Conservation (phyloP, 1,140 invertebrate genomes). For the Drepana arcuata region DNA sequence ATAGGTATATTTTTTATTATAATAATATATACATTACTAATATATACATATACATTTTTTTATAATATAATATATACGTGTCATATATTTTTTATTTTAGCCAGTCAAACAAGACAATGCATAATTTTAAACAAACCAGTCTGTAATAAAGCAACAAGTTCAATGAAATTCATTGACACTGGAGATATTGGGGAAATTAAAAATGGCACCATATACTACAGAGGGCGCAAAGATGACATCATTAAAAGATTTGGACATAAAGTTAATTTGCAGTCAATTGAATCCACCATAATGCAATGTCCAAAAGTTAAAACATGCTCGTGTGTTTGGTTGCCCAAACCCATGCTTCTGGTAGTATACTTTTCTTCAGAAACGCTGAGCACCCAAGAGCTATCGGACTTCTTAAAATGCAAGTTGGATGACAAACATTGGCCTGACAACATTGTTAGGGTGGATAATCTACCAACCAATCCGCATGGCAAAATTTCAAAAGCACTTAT, state of each 20-base stretch:
- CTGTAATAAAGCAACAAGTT: constrained; percentile 35
- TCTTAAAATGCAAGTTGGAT: constrained; percentile 56
- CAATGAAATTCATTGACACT: constrained; percentile 74
- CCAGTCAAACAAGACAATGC: constrained; percentile 76
- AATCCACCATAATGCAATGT: constrained; percentile 67
- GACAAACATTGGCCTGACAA: constrained; percentile 71
- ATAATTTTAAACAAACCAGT: constrained; percentile 71
- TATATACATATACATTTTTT: too few relatives aligned
- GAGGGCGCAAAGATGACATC: constrained; percentile 76
- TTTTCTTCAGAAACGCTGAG: constrained; percentile 54
- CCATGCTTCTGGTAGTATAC: constrained; percentile 69
- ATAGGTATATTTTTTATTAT: too few relatives aligned
- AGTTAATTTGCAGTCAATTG: constrained; percentile 75
- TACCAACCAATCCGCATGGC: constrained; percentile 76
- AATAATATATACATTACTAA: too few relatives aligned
- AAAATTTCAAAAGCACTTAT: constrained; percentile 66
- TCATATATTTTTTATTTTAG: constrained; percentile 67
- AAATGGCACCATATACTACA: constrained; percentile 74
- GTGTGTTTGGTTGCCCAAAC: constrained; percentile 67
- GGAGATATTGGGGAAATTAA: constrained; percentile 77
- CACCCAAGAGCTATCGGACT: constrained; percentile 45
- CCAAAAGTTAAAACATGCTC: constrained; percentile 64
- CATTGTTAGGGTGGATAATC: constrained; percentile 62
- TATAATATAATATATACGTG: too few relatives aligned
- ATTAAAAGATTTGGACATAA: constrained; percentile 84